These are phyloP conservation scores for Bilobella aurantiaca DNA, from an alignment of 1,140 invertebrate species.

Conservation along the genomic window DNA sequence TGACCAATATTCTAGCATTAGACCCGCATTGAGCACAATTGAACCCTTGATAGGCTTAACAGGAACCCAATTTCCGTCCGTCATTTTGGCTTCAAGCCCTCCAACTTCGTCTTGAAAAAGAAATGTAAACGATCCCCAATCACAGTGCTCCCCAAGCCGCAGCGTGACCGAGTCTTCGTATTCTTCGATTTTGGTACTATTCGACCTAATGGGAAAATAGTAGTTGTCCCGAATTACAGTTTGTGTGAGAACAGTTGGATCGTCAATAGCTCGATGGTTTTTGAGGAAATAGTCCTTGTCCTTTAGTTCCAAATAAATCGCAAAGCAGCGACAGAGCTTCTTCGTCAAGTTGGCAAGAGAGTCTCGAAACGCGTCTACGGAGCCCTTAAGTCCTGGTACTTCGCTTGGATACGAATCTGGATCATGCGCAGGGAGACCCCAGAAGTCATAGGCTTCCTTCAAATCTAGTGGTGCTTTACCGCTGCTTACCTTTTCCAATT, in stretches of 20 bases:
- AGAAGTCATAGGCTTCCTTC: constrained; percentile 11
- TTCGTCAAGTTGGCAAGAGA: constrained; percentile 5
- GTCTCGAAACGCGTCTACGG: constrained; percentile 14
- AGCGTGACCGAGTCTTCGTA: neutral
- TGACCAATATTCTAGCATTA: constrained; percentile 23
- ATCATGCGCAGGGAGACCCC: neutral
- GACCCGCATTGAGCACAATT: constrained; percentile 19
- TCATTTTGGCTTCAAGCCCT: constrained; percentile 16
- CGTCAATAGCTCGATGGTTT: constrained; percentile 7
- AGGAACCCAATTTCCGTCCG: constrained; percentile 16
- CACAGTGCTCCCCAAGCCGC: constrained; percentile 15
- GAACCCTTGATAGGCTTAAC: constrained; percentile 17
- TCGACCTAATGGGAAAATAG: constrained; percentile 8
- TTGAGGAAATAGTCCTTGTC: constrained; percentile 17
- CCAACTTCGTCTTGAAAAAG: constrained; percentile 21
- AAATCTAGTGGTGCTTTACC: neutral
- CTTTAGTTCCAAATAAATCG: constrained; percentile 11
- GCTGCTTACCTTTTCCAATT: neutral
- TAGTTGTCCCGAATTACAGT: constrained; percentile 7
- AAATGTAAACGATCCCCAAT: constrained; percentile 24
- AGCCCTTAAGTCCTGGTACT: constrained; percentile 18
- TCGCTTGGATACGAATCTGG: constrained; percentile 7
- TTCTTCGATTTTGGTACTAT: neutral
- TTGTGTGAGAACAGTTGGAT: neutral
- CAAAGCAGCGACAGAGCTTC: constrained; percentile 14